Evolutionary conservation across 2,888 invertebrate species (phyloP).

Genomic region (Phania funesta): DNA sequence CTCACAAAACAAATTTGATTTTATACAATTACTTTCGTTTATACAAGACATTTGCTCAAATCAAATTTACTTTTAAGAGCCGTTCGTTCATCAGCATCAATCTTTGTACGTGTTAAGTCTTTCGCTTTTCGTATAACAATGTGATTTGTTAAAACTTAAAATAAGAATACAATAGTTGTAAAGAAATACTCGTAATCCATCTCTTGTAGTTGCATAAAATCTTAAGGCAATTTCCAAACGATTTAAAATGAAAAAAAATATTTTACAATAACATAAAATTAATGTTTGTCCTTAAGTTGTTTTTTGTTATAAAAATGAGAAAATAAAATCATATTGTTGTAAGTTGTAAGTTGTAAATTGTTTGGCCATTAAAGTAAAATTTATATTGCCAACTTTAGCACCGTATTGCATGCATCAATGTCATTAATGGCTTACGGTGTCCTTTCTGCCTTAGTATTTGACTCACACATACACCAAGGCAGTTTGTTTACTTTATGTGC

Average conservation of each 20-base stretch:
- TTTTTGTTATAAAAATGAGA: neutral
- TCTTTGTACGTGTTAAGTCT: neutral
- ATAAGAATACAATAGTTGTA: neutral
- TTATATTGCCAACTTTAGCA: slow-evolving; percentile 7
- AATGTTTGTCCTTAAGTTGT: slow-evolving; percentile 9
- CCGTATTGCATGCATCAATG: slow-evolving; percentile 18
- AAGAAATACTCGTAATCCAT: slow-evolving; percentile 13
- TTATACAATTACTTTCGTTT: neutral
- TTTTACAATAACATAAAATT: slow-evolving; percentile 13
- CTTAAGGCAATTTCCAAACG: slow-evolving; percentile 24
- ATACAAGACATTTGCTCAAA: slow-evolving; percentile 1
- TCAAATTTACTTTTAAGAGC: neutral
- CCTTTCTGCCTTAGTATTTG: neutral
- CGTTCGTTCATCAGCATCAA: slow-evolving; percentile 18
- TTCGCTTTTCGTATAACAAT: neutral
- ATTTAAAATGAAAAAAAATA: neutral
- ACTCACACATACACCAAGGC: slow-evolving; percentile 15
- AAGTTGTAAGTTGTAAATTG: neutral
- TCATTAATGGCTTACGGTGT: slow-evolving; percentile 1
- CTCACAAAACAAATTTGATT: neutral
- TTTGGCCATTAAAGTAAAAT: slow-evolving; percentile 2
- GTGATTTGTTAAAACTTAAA: neutral
- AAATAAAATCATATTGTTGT: neutral
- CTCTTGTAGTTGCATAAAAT: neutral
- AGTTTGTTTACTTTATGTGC: slow-evolving; percentile 1